Percentiles rank a stretch among this genome's conserved stretches.
Conservation (phyloP, 2,888 invertebrate species). For the Hypolimnas misippus region DNA sequence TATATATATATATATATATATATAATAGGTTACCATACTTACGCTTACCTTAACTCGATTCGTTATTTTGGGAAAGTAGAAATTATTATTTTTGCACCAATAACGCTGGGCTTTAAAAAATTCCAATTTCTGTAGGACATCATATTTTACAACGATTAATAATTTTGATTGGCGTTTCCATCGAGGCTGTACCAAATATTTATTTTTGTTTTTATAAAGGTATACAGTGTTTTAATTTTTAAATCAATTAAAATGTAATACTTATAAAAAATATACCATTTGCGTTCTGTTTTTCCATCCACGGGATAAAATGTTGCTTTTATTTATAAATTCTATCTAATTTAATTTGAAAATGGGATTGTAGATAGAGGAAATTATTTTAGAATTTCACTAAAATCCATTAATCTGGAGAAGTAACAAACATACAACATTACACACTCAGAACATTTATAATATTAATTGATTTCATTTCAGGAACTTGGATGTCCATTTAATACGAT, state of each 20-base stretch:
- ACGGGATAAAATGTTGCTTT: neutral
- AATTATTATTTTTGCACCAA: slow-evolving; percentile 23
- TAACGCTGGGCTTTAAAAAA: slow-evolving; percentile 32
- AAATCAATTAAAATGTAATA: slow-evolving; percentile 23
- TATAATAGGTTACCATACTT: no score
- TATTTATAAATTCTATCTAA: neutral
- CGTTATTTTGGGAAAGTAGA: no score
- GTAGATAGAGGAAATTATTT: no score
- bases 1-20: no score
- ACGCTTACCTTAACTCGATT: no score
- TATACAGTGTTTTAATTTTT: slow-evolving; percentile 24
- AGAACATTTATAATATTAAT: no score
- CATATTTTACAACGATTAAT: slow-evolving; percentile 37
- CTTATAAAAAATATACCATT: neutral
- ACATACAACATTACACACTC: no score
- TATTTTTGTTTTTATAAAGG: slow-evolving; percentile 33
- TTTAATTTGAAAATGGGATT: neutral
- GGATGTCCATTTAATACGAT: neutral
- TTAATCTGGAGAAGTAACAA: no score
- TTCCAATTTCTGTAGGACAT: slow-evolving; percentile 29
- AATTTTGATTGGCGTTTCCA: slow-evolving; percentile 48
- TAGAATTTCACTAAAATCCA: no score
- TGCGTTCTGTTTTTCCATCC: no score
- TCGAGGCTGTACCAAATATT: slow-evolving; percentile 46
- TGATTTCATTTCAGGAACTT: no score